phyloP scores from a whole-genome alignment of 23 tunicate species.

The Botrylloides violaceus region DNA sequence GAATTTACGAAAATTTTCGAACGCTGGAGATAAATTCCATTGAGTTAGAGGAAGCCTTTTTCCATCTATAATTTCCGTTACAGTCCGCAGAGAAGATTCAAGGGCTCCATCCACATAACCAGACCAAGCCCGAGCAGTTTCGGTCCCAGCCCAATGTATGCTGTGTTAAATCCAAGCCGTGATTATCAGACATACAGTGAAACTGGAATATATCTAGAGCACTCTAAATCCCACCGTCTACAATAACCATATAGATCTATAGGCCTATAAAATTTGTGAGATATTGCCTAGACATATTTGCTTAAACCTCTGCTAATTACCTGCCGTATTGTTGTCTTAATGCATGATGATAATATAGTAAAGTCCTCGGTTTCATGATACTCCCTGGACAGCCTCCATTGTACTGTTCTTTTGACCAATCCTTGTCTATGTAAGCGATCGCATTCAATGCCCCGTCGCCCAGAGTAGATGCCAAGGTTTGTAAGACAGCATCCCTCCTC shows the following conservation, averaged over 20 bases:
- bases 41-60: background rate
- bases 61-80: conserved; percentile 29
- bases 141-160: conserved; percentile 93
- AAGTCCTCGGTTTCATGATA: conserved; percentile 66
- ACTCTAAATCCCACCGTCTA: too few species aligned
- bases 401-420: conserved; percentile 74
- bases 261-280: too few species aligned
- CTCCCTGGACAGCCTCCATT: conserved; percentile 75
- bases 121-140: conserved; percentile 64
- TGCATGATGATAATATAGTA: conserved; percentile 59
- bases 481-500: conserved; percentile 43
- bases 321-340: conserved; percentile 60
- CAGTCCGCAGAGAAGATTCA: conserved; percentile 57
- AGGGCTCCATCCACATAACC: conserved; percentile 88
- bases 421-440: conserved; percentile 61
- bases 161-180: too few species aligned
- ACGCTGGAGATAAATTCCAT: background rate
- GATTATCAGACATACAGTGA: too few species aligned
- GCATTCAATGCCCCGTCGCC: conserved; percentile 46
- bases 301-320: too few species aligned
- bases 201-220: too few species aligned
- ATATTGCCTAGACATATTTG: too few species aligned
- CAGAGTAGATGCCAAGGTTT: conserved; percentile 36
- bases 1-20: background rate
- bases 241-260: too few species aligned